Percentiles rank a stretch among this genome's conserved stretches.
phyloP scores from a whole-genome alignment of 2,113 vertebrate genomes.

The Sebastes schlegelii region DNA sequence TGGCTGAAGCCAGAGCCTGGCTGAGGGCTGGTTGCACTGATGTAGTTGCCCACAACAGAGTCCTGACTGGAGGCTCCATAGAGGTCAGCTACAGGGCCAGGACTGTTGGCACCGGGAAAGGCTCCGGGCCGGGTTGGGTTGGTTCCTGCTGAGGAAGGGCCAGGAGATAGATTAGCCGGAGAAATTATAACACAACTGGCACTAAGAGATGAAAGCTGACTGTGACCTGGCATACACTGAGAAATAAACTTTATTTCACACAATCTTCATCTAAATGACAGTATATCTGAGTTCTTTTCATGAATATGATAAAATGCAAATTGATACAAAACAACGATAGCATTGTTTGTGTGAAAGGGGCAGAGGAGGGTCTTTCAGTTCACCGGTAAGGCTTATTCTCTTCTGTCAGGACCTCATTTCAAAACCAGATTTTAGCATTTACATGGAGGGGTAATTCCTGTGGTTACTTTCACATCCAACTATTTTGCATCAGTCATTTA shows the following conservation, averaged over 20 bases:
- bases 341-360: too few relatives aligned
- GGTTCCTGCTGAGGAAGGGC: conserved; percentile 8
- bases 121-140: conserved; percentile 3
- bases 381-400: too few relatives aligned
- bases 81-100: conserved; percentile 17
- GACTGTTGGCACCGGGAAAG: conserved; percentile 22
- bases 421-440: too few relatives aligned
- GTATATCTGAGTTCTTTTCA: too few relatives aligned
- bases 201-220: background rate
- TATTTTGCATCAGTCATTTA: too few relatives aligned
- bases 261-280: too few relatives aligned
- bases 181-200: background rate
- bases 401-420: too few relatives aligned
- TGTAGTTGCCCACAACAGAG: conserved; percentile 22
- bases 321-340: too few relatives aligned
- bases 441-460: too few relatives aligned
- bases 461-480: too few relatives aligned
- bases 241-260: background rate
- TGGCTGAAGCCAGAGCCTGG: conserved; percentile 23
- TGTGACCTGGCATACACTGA: background rate
- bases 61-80: conserved; percentile 11
- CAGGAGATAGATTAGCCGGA: background rate
- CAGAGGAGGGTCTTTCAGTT: too few relatives aligned
- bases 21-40: conserved; percentile 25
- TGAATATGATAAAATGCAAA: too few relatives aligned